Percentiles rank a stretch among this genome's conserved stretches.
phyloP scores from a whole-genome alignment of 2,797 vertebrate genomes.

The Apogon talboti region DNA sequence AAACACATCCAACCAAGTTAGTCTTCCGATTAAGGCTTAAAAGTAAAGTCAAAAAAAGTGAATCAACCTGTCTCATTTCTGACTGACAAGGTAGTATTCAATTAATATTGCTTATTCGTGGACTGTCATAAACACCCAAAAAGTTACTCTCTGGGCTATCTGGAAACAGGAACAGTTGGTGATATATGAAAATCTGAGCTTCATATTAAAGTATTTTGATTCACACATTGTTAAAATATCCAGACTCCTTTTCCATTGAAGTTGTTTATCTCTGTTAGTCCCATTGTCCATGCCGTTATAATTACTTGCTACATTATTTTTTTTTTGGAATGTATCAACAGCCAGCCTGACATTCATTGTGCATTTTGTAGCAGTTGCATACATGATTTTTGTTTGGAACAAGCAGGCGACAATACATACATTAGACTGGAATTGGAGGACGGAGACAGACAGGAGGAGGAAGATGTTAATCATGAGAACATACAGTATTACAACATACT shows the following conservation, averaged over 20 bases:
- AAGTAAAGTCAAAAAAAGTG: constrained; percentile 29
- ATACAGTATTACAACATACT: constrained; percentile 80
- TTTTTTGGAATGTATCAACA: constrained; percentile 71
- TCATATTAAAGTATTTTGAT: constrained; percentile 4
- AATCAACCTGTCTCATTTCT: constrained; percentile 14
- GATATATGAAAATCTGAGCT: constrained; percentile 21
- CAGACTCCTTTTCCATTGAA: constrained; percentile 21
- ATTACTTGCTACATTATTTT: constrained; percentile 69
- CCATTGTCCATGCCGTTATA: constrained; percentile 50
- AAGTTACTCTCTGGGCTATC: constrained; percentile 2
- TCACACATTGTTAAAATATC: constrained; percentile 27
- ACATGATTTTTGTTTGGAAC: constrained; percentile 64
- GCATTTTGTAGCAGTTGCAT: constrained; percentile 77
- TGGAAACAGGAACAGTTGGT: constrained; percentile 11
- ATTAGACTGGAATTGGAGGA: constrained; percentile 39
- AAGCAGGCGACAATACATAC: constrained; percentile 68
- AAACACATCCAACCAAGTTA: constrained; percentile 25
- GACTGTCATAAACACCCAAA: constrained; percentile 17
- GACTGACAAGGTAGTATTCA: constrained; percentile 42
- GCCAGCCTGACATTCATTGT: constrained; percentile 79
- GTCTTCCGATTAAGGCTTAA: constrained; percentile 59
- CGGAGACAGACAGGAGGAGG: neutral
- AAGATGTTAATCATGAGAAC: constrained; percentile 33
- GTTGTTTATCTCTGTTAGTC: constrained; percentile 40
- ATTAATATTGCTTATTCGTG: constrained; percentile 68